Evolutionary conservation across 2,888 invertebrate species (phyloP).

Genomic region (Euplexia lucipara): DNA sequence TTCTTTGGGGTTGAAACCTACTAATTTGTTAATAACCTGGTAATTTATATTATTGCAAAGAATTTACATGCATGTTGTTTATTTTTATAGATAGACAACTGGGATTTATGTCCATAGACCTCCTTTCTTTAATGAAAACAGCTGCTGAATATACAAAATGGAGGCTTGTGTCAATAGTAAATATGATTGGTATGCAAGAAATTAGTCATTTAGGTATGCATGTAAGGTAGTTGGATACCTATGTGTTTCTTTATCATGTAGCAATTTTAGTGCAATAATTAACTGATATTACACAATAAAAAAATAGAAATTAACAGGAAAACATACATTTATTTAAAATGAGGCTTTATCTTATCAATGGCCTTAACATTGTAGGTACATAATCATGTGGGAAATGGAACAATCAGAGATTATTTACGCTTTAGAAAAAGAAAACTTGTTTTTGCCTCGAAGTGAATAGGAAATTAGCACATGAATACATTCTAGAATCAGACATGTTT

Average conservation of each 20-base stretch:
- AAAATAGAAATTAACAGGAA: constrained; percentile 1
- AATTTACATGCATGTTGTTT: no score
- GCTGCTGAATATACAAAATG: constrained; percentile 37
- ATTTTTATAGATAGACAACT: no score
- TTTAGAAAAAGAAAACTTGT: constrained; percentile 11
- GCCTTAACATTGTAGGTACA: constrained; percentile 40
- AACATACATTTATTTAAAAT: constrained; percentile 11
- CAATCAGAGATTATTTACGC: constrained; percentile 32
- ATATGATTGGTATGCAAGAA: not conserved
- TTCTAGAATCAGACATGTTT: constrained; percentile 28
- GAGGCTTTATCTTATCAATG: constrained; percentile 54
- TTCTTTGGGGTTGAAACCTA: no score
- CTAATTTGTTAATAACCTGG: no score
- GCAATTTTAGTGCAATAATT: not conserved
- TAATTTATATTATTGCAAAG: no score
- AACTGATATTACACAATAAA: constrained; percentile 12
- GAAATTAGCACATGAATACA: constrained; percentile 48
- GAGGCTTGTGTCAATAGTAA: not conserved
- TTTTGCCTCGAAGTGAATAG: constrained; percentile 11
- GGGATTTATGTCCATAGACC: no score
- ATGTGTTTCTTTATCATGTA: not conserved
- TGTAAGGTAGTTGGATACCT: no score
- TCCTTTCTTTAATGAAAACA: constrained; percentile 9
- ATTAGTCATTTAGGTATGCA: not conserved
- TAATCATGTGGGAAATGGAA: constrained; percentile 14